These are phyloP conservation scores for Anolis apletophallus DNA, from an alignment of 2,797 vertebrate genomes.

Conservation along the genomic window DNA sequence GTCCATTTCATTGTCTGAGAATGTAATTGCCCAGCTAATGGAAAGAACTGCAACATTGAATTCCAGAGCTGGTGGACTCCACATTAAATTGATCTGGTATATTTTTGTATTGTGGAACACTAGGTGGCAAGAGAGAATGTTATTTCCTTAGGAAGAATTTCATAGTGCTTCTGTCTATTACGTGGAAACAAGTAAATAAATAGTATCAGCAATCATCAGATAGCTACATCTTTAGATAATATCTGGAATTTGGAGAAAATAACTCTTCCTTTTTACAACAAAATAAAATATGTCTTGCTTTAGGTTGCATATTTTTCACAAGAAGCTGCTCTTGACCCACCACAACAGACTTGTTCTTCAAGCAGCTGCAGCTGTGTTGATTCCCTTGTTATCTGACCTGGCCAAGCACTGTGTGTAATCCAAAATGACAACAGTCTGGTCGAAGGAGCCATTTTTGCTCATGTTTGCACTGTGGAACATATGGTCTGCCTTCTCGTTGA, in stretches of 20 bases:
- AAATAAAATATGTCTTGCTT: neutral
- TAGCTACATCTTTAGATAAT: conserved; percentile 4
- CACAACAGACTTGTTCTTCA: neutral
- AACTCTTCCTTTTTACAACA: conserved; percentile 16
- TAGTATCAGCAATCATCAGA: neutral
- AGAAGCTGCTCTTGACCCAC: conserved; percentile 29
- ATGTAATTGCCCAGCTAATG: neutral
- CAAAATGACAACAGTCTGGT: conserved; percentile 43
- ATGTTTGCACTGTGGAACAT: conserved; percentile 8
- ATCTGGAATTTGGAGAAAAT: conserved; percentile 13
- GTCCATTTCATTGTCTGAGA: neutral
- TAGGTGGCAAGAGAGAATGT: neutral
- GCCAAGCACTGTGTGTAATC: conserved; percentile 36
- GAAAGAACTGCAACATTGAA: neutral
- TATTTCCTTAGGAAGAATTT: neutral
- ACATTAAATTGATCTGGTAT: neutral
- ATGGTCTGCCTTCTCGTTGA: conserved; percentile 17
- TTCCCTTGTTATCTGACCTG: conserved; percentile 43
- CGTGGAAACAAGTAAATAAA: neutral
- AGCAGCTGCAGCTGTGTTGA: conserved; percentile 36
- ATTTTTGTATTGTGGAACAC: neutral
- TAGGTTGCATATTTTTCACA: neutral
- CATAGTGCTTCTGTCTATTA: neutral
- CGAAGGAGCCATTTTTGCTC: conserved; percentile 52
- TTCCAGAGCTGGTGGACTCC: neutral